Evolutionary conservation across 2,888 invertebrate genomes (phyloP).

Genomic region (Ferrisia virgata): DNA sequence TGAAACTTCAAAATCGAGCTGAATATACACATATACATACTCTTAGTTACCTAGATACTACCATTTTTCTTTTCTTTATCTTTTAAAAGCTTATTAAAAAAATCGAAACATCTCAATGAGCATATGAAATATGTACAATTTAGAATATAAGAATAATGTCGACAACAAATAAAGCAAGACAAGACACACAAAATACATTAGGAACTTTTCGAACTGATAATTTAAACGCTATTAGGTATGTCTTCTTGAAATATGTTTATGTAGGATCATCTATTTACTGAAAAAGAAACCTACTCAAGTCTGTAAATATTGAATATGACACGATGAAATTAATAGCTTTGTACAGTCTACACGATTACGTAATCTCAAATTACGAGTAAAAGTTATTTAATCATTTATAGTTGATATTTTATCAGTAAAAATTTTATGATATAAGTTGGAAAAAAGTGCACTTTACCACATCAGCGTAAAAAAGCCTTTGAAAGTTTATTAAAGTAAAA

Average conservation of each 20-base stretch:
- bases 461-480: no score
- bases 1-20: no score
- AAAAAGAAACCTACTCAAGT: not conserved
- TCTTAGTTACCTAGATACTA: no score
- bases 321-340: not conserved
- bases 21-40: no score
- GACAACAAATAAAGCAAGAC: not conserved
- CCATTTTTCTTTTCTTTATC: no score
- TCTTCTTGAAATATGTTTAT: not conserved
- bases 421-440: not conserved
- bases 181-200: not conserved
- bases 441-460: no score
- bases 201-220: not conserved
- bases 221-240: not conserved
- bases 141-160: not conserved
- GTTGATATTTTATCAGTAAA: not conserved
- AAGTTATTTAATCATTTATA: not conserved
- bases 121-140: not conserved
- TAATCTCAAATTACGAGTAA: not conserved
- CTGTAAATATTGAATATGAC: conserved; percentile 1
- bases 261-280: not conserved
- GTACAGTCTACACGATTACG: not conserved
- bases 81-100: no score
- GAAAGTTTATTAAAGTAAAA: no score
- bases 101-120: conserved; percentile 10